These are phyloP conservation scores for Eulithis testata DNA, from an alignment of 2,888 invertebrate genomes.

Conservation along the genomic window DNA sequence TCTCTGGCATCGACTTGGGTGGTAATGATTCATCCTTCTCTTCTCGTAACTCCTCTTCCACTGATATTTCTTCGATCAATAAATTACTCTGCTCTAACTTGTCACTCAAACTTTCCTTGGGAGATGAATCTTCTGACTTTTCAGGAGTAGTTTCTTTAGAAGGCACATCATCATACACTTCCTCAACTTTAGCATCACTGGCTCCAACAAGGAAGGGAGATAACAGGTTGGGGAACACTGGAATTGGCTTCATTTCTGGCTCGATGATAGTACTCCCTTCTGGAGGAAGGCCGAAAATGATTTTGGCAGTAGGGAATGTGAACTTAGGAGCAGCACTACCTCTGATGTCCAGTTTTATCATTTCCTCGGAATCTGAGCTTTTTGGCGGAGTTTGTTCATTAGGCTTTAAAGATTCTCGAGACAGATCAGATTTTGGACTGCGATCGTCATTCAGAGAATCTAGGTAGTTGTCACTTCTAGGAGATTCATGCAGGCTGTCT, in stretches of 20 bases:
- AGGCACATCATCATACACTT: conserved; percentile 52
- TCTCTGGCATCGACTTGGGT: conserved; percentile 71
- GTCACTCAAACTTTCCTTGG: conserved; percentile 61
- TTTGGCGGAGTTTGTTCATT: conserved; percentile 51
- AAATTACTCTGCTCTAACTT: conserved; percentile 70
- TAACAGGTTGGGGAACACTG: conserved; percentile 68
- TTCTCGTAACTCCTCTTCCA: conserved; percentile 63
- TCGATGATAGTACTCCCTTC: conserved; percentile 67
- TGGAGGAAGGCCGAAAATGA: conserved; percentile 77
- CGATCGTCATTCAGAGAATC: conserved; percentile 73
- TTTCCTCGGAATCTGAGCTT: conserved; percentile 74
- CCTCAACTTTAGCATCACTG: conserved; percentile 62
- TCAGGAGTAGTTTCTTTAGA: conserved; percentile 37
- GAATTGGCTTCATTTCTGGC: conserved; percentile 58
- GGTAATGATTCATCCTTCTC: conserved; percentile 58
- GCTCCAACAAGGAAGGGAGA: conserved; percentile 73
- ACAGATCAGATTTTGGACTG: conserved; percentile 49
- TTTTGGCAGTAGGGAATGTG: conserved; percentile 66
- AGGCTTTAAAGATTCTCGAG: conserved; percentile 23
- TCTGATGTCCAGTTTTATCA: conserved; percentile 79
- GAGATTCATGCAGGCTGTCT: conserved; percentile 55
- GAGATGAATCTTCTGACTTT: conserved; percentile 48
- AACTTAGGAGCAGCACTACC: conserved; percentile 72
- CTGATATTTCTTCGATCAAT: conserved; percentile 71
- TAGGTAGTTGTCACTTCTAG: conserved; percentile 63